Evolutionary conservation across 1,140 invertebrate species (phyloP).

Genomic region (Drosophila arawakana): DNA sequence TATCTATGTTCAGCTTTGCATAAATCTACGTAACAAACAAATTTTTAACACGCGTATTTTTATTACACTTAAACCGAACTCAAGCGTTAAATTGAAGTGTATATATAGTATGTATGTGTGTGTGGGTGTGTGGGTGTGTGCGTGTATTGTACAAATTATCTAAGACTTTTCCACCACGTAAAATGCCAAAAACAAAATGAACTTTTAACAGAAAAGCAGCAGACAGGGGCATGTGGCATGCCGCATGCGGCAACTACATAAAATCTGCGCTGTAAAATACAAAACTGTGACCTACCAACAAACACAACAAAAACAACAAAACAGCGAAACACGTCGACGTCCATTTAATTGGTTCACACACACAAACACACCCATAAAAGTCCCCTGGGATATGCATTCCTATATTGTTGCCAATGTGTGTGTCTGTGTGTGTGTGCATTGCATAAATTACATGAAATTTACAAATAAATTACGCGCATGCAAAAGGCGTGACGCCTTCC

Average conservation of each 20-base stretch:
- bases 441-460: constrained; percentile 73
- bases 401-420: constrained; percentile 20
- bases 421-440: constrained; percentile 48
- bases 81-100: constrained; percentile 74
- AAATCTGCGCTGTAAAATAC: constrained; percentile 45
- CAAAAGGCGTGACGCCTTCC: constrained; percentile 42
- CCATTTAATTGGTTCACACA: constrained; percentile 76
- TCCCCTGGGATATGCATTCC: constrained; percentile 23
- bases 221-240: constrained; percentile 12
- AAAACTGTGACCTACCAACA: constrained; percentile 69
- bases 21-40: constrained; percentile 69
- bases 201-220: constrained; percentile 43
- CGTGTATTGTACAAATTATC: constrained; percentile 60
- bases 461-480: constrained; percentile 79
- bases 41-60: constrained; percentile 15
- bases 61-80: constrained; percentile 61
- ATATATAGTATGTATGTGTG: constrained; percentile 1
- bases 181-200: constrained; percentile 72
- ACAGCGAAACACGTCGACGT: constrained; percentile 57
- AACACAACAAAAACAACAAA: background rate
- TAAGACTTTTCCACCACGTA: constrained; percentile 50
- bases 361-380: constrained; percentile 24
- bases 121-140: constrained; percentile 14
- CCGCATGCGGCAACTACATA: constrained; percentile 45
- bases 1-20: constrained; percentile 75